Evolutionary conservation across 2,888 invertebrate species (phyloP).

Genomic region (Alviniconcha strummeri): DNA sequence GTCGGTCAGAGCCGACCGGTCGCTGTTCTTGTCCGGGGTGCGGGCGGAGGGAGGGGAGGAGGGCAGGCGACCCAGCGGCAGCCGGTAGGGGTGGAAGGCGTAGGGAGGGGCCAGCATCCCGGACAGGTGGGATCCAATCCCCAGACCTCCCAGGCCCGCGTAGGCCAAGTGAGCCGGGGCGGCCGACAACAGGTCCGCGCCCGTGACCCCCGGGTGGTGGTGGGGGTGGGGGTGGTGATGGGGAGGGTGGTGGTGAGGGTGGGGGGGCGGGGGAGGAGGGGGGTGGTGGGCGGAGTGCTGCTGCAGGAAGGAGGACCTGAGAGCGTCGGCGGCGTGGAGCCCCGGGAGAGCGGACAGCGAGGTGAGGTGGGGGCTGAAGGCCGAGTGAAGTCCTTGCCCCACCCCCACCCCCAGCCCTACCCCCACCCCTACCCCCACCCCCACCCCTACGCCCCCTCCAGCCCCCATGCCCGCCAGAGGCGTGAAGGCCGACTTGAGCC

Average conservation of each 20-base stretch:
- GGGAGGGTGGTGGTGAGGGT: conserved; percentile 29
- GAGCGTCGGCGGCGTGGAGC: conserved; percentile 31
- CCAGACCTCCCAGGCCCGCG: conserved; percentile 45
- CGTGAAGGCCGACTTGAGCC: conserved; percentile 72
- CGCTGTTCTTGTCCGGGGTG: conserved; percentile 50
- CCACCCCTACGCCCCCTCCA: not conserved
- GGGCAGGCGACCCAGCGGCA: conserved; percentile 41
- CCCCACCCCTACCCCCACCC: conserved; percentile 40
- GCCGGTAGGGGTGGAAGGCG: conserved; percentile 56
- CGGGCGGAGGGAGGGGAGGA: conserved; percentile 41
- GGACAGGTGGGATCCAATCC: conserved; percentile 45
- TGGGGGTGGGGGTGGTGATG: conserved; percentile 31
- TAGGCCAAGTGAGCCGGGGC: conserved; percentile 44
- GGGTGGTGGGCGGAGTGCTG: conserved; percentile 24
- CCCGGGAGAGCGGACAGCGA: conserved; percentile 43
- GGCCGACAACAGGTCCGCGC: conserved; percentile 19
- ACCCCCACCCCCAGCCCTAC: conserved; percentile 40
- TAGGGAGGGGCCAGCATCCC: conserved; percentile 58
- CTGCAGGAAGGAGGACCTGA: conserved; percentile 28
- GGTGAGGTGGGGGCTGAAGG: conserved; percentile 61
- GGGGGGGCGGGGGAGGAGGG: conserved; percentile 11
- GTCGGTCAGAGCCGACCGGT: conserved; percentile 47
- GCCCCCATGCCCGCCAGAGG: conserved; percentile 57
- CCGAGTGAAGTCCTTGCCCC: conserved; percentile 61
- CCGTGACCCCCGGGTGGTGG: conserved; percentile 14